Evolutionary conservation across 2,113 vertebrate species (phyloP).

Genomic region (Deroptyus accipitrinus): DNA sequence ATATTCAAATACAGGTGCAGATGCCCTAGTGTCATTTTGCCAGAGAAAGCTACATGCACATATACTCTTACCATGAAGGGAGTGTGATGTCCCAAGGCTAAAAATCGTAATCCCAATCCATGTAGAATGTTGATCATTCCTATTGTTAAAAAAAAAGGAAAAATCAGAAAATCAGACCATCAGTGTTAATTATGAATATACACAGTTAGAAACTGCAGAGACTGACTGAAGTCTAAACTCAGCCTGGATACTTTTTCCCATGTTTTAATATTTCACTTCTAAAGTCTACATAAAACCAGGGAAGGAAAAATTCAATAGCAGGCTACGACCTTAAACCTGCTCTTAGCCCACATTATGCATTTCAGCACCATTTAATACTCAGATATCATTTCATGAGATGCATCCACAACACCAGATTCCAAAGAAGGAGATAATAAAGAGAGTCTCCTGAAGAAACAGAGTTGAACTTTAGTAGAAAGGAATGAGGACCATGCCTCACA

Average conservation of each 20-base stretch:
- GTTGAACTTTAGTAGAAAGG: background rate
- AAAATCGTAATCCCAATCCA: conserved; percentile 91
- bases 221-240: background rate
- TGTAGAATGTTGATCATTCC: conserved; percentile 99
- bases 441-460: background rate
- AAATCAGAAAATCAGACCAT: background rate
- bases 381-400: background rate
- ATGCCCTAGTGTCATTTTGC: background rate
- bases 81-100: conserved; percentile 94
- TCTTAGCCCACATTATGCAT: background rate
- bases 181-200: background rate
- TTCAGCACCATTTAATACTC: background rate
- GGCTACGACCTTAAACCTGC: background rate
- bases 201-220: background rate
- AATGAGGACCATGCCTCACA: background rate
- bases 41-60: background rate
- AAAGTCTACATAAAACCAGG: background rate
- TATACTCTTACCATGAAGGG: conserved; percentile 90
- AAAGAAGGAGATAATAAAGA: background rate
- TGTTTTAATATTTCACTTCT: background rate
- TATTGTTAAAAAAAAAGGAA: conserved; percentile 38
- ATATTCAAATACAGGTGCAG: background rate
- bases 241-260: background rate
- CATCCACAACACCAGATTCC: background rate
- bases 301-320: background rate